phyloP scores from a whole-genome alignment of 2,113 vertebrate genomes.

The Sceloporus tristichus region DNA sequence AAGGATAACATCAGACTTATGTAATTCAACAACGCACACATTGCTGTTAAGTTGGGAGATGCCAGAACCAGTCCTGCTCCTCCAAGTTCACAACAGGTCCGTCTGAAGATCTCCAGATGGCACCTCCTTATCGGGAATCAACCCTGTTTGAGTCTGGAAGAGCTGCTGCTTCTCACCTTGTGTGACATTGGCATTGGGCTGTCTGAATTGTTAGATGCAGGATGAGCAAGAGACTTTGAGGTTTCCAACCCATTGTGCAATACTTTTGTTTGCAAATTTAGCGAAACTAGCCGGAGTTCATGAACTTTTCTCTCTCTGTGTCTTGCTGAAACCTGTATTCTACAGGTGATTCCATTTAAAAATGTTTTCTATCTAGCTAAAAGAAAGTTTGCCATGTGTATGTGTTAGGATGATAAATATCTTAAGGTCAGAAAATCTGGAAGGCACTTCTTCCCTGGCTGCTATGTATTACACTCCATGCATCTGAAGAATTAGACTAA shows the following conservation, averaged over 20 bases:
- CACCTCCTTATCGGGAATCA: not conserved
- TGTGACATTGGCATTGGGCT: not conserved
- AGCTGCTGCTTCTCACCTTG: not conserved
- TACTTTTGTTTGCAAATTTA: conserved; percentile 18
- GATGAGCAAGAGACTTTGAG: not conserved
- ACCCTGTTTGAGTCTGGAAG: not conserved
- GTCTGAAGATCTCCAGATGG: not conserved
- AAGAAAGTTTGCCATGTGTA: not conserved
- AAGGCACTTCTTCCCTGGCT: not conserved
- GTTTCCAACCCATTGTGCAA: conserved; percentile 15
- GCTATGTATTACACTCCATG: not conserved
- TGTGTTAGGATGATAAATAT: not conserved
- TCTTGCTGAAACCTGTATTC: conserved; percentile 26
- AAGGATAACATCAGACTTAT: not conserved
- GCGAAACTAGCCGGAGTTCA: conserved; percentile 19
- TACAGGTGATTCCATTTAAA: conserved; percentile 12
- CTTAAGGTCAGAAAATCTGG: not conserved
- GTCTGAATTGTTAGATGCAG: not conserved
- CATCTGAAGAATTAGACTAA: too few species aligned
- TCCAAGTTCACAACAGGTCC: not conserved
- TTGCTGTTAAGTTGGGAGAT: not conserved
- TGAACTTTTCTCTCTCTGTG: conserved; percentile 24
- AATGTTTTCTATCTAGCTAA: not conserved
- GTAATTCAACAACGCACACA: not conserved
- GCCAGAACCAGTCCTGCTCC: not conserved